Evolutionary conservation across 2,113 vertebrate genomes (phyloP), one percentile per base, ranked within the genome.

Genomic region (Charina bottae): DNA sequence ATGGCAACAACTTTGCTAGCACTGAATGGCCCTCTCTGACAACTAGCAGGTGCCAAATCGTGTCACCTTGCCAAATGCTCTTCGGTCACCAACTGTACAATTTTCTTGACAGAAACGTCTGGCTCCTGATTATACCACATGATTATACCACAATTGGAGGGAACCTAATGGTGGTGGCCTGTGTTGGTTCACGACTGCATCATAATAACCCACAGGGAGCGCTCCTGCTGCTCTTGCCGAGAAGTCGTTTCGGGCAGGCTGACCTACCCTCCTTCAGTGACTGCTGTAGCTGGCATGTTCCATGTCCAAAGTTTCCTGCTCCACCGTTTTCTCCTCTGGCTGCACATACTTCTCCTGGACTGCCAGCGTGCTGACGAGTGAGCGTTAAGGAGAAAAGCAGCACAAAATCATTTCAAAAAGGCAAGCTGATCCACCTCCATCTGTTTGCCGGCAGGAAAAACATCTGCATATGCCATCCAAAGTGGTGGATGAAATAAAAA

Each of bases 311-410:
- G 98, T 95, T 96, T 99, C 99, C 93, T 99, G 98, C 89, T 98
- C 98, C 95, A 99, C 95, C 0, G 98, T 97, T 95, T 97, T 98
- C 91, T 97, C 97, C 68, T 96, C 93, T 37, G 98, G 94, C 90
- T 97, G 97, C 94, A 99, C 95, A 94, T 99, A 99, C 95, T 97
- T 98, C 96, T 99, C 99, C 95, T 99, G 98, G 93, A 99, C 97
- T 42, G 98, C 98, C 84, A 99, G 98, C 0, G 99, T 98, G 93
- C 99, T 99, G 96, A 87, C 90, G 92, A 8, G 24, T 55, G 59
- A 13, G 53, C 4, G 87, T 98, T 97, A 98, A 99, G 98, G 98
- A 97, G 89, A 97, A 78, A 96, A 96, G 46, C 94, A 90, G 12
- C 85, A 21, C 58, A 90, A 60, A 93, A 93, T 49, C 94, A 90